These are phyloP conservation scores for Creontiades dilutus DNA, from an alignment of 2,888 invertebrate genomes.

Conservation along the genomic window DNA sequence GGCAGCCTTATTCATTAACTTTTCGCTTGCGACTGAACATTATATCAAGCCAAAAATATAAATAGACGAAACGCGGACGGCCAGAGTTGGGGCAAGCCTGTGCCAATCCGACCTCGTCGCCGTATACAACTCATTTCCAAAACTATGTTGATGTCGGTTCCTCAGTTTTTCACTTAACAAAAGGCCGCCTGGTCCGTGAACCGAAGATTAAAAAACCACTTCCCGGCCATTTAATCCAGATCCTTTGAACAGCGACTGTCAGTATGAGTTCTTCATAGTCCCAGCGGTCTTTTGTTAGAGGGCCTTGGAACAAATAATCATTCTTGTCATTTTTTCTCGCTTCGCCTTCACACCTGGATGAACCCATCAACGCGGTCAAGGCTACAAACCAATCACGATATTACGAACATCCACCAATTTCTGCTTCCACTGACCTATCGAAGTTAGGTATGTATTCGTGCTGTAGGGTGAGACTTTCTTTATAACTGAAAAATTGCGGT, in stretches of 20 bases:
- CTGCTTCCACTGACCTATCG: too few species aligned
- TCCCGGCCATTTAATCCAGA: neutral
- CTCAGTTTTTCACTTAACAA: neutral
- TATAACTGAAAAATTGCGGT: too few species aligned
- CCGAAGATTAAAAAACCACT: conserved; percentile 13
- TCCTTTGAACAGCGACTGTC: neutral
- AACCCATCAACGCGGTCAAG: neutral
- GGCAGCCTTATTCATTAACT: too few species aligned
- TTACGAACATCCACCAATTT: neutral
- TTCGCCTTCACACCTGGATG: neutral
- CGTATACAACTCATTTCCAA: conserved; percentile 6
- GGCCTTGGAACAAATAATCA: neutral
- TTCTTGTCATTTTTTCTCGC: neutral
- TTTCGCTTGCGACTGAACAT: too few species aligned
- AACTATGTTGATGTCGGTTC: neutral
- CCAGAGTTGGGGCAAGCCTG: neutral
- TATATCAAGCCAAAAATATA: too few species aligned
- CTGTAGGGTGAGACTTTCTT: too few species aligned
- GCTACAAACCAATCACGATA: neutral
- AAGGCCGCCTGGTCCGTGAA: neutral
- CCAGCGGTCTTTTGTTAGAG: neutral
- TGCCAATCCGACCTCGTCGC: conserved; percentile 39
- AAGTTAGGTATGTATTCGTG: too few species aligned
- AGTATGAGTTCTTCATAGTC: neutral
- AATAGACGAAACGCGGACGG: neutral